Conservation (phyloP, 2,113 vertebrate genomes). For the Bubo bubo region DNA sequence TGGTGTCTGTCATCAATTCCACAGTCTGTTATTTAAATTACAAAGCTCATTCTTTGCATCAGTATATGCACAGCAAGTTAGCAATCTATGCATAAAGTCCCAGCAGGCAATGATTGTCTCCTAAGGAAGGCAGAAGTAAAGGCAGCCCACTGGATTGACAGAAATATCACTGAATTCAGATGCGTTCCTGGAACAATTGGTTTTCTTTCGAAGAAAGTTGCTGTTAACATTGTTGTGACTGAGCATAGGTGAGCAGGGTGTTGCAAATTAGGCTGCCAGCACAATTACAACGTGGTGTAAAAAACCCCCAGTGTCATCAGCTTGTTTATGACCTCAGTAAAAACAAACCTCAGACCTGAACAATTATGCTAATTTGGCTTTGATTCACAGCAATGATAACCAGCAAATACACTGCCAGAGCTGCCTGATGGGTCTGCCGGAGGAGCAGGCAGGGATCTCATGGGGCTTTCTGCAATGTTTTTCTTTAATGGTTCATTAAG, state of each 20-base stretch:
- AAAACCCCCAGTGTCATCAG: background rate
- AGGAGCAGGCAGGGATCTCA: background rate
- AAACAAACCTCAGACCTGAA: background rate
- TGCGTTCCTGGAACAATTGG: background rate
- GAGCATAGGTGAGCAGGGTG: background rate
- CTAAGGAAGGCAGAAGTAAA: slow-evolving; percentile 42
- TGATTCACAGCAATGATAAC: slow-evolving; percentile 18
- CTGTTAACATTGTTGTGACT: background rate
- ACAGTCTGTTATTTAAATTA: slow-evolving; percentile 63
- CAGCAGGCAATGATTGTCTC: slow-evolving; percentile 64
- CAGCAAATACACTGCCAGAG: background rate
- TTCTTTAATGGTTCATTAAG: background rate
- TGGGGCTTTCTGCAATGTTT: background rate
- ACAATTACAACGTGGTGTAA: background rate
- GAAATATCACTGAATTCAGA: slow-evolving; percentile 3
- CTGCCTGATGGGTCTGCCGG: fast-evolving
- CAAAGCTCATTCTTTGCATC: slow-evolving; percentile 47
- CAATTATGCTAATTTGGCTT: slow-evolving; percentile 3
- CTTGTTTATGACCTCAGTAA: slow-evolving; percentile 22
- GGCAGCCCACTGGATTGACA: slow-evolving; percentile 29
- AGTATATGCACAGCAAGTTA: slow-evolving; percentile 43
- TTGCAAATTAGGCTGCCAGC: slow-evolving; percentile 27
- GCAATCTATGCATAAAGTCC: slow-evolving; percentile 65
- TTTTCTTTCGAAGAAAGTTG: slow-evolving; percentile 15
- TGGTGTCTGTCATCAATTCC: slow-evolving; percentile 35